Conservation (phyloP, 2,113 vertebrate species). For the human (Homo sapiens) region DNA sequence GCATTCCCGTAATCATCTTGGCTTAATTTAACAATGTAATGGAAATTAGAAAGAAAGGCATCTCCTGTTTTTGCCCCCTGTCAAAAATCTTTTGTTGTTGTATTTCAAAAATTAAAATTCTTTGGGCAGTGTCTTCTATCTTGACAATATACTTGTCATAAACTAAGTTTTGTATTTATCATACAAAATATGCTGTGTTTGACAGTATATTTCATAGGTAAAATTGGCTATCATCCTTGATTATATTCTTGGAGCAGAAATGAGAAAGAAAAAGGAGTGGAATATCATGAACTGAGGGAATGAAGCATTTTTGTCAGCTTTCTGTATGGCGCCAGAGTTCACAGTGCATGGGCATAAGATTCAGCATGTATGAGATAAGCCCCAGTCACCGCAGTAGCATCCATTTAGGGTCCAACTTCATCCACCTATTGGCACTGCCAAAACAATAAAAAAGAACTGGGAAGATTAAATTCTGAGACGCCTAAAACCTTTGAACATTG, state of each 20-base stretch:
- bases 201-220: neutral
- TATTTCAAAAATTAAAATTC: conserved; percentile 12
- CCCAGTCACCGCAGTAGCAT: neutral
- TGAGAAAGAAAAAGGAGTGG: neutral
- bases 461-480: neutral
- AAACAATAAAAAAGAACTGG: neutral
- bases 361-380: neutral
- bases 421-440: neutral
- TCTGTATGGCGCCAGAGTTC: neutral
- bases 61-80: neutral
- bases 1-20: neutral
- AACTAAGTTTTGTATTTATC: neutral
- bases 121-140: neutral
- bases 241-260: neutral
- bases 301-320: neutral
- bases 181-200: neutral
- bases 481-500: neutral
- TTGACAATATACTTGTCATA: neutral
- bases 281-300: neutral
- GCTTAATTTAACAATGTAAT: neutral
- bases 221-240: neutral
- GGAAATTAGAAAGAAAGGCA: neutral
- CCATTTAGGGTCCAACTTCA: neutral
- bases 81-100: neutral
- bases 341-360: neutral